Evolutionary conservation across 2,888 invertebrate genomes (phyloP), one percentile per base, ranked within the genome.

Genomic region (Trichopria drosophilae): DNA sequence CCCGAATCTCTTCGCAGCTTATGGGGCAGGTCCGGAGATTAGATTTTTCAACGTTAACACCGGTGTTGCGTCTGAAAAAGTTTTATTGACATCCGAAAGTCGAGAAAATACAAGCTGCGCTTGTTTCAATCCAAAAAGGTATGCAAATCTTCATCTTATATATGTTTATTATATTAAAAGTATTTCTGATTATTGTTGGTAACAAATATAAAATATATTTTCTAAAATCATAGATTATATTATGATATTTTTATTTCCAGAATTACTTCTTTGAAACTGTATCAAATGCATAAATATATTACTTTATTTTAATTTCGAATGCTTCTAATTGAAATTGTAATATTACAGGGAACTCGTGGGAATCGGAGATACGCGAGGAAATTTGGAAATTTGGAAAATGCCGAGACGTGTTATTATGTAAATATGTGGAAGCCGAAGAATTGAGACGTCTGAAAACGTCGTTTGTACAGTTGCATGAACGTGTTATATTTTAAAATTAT

Each of bases 341-440:
- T 53, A 37, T 66, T 64, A 5, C 44, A 75, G 75, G 22, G 69
- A 74, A 51, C 51, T 69, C 9, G 60, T 68, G 0, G 72, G 69
- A 18, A 56, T 73, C 26, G 71, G 71, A 6, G 71, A 72, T 49
- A 64, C 68, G 2, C 16, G 49, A 6, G 73, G 69, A 26, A 65
- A 58, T 29, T 44, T 74, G 36, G 73, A 73, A 64, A 58, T 74
- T 46, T 75, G 73, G 74, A 73, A 65, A 55, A 65, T 73, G 34
- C 66, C 69, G 12, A 61, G 64, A 26, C n/a, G n/a, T n/a, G n/a
- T n/a, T n/a, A n/a, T n/a, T n/a, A 47, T 50, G 26, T n/a, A n/a
- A n/a, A n/a, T n/a, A n/a, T n/a, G n/a, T n/a, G n/a, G n/a, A n/a
- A n/a, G n/a, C n/a, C n/a, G n/a, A 22, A 19, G 24, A 23, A n/a